Conservation (phyloP, 2,888 invertebrate species). For the Chrysomela aeneicollis region DNA sequence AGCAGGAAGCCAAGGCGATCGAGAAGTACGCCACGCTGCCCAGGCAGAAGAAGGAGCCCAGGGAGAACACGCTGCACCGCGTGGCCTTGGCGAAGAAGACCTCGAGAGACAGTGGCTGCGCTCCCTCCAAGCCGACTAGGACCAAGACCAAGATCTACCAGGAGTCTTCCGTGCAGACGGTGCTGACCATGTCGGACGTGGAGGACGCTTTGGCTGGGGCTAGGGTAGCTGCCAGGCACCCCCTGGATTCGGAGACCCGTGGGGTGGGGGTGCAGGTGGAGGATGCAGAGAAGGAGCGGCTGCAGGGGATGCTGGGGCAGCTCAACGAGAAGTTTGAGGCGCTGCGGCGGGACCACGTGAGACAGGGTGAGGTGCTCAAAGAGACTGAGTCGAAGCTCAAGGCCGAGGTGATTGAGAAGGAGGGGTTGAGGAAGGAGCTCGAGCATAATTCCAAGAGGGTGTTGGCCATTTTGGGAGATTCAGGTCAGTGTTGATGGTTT, state of each 20-base stretch:
- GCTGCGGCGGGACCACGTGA: constrained; percentile 62
- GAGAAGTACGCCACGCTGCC: constrained; percentile 84
- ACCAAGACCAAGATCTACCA: constrained; percentile 78
- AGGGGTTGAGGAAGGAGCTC: constrained; percentile 77
- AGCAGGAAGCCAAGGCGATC: constrained; percentile 63
- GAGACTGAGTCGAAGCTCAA: constrained; percentile 70
- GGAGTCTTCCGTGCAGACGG: constrained; percentile 81
- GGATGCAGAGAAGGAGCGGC: constrained; percentile 69
- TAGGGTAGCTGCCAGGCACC: constrained; percentile 51
- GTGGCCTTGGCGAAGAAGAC: constrained; percentile 49
- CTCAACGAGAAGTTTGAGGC: constrained; percentile 69
- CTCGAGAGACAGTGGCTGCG: constrained; percentile 32
- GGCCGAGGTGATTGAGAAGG: constrained; percentile 75
- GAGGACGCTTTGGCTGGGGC: constrained; percentile 75
- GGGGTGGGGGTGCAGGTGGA: constrained; percentile 62
- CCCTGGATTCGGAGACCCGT: constrained; percentile 54
- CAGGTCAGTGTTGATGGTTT: constrained; percentile 42
- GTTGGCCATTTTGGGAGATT: constrained; percentile 68
- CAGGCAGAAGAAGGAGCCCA: constrained; percentile 72
- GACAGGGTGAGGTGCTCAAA: constrained; percentile 61
- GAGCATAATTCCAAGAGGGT: constrained; percentile 78
- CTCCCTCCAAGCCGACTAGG: constrained; percentile 60
- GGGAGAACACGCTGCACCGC: constrained; percentile 43
- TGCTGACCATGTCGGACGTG: constrained; percentile 75
- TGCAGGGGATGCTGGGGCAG: constrained; percentile 68